Base-by-base conservation (phyloP, 2,888 invertebrate genomes). In the Conchocele bisecta region DNA sequence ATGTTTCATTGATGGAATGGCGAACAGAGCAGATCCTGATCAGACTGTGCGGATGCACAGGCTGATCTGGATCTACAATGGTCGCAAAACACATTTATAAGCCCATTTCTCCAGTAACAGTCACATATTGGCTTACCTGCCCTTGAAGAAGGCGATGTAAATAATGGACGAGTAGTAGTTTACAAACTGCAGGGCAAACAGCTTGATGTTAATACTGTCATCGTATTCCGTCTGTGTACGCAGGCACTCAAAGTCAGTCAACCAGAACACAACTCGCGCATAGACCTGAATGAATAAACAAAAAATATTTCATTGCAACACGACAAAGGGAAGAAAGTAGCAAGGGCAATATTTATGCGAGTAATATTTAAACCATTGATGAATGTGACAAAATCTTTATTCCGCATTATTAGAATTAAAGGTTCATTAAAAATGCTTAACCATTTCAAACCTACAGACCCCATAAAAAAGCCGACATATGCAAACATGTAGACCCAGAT, bases 101-200 rank as follows among this genome's bases (percentile, higher is more conserved):
- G n/a, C n/a, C n/a, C n/a, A n/a, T n/a, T n/a, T n/a, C n/a, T n/a
- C n/a, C n/a, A n/a, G n/a, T n/a, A n/a, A n/a, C n/a, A n/a, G n/a
- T n/a, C n/a, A n/a, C n/a, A n/a, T n/a, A n/a, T n/a, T n/a, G n/a
- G n/a, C n/a, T n/a, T n/a, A n/a, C n/a, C n/a, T 91, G 91, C 96
- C 97, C 94, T 98, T 98, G 91, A 99, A 98, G 91, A 99, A 99
- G 0, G 99, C 99, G 81, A 98, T 97, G 91, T 98, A 98, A 92
- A 98, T 97, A 89, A 98, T 96, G 2, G 98, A 97, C 13, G 97
- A 96, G 92, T 98, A 98, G 91, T 97, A 98, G 91, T 98, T 98
- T 63, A 98, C 96, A 92, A 98, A 98, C 92, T 98, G 97, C 22
- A 98, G 93, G 0, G 97, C 92, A 91, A 98, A 98, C 86, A 98